Evolutionary conservation across 2,797 vertebrate species (phyloP), one percentile per base, ranked within the genome.

Genomic region (Chaetodon trifasciatus): DNA sequence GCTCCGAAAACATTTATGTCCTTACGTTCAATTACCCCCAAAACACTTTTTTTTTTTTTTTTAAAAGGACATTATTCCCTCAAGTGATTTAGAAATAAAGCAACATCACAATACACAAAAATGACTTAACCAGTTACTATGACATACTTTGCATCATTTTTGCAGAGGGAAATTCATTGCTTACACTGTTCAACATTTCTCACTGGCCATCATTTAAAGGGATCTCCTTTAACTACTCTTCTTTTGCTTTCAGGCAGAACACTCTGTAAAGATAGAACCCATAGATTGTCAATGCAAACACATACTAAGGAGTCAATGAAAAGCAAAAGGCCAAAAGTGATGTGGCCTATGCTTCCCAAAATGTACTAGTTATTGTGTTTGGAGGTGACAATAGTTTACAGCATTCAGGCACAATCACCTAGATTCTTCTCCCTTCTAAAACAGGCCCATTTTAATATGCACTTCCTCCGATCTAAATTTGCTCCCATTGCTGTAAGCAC

Each of bases 281-380:
- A 92, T 55, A 86, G 95, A 96, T 96, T 96, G 95, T 96, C 95
- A 86, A 92, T 82, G 95, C 94, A 88, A 93, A 94, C 83, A 75
- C 70, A 70, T 64, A 86, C 70, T 63, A 81, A 89, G 78, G 19
- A 85, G 62, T 77, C 52, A 74, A 15, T 12, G 69, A 78, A 78
- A 86, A 90, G 85, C 86, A 79, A 65, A 37, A 61, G 47, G 61
- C 79, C 73, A 71, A 40, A 81, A 68, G 10, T 21, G 19, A 75
- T 70, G 66, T 58, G 60, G 1, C 69, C 79, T 49, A 58, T 52
- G 46, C 82, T 85, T 86, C 71, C 85, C 60, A 55, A 56, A 79
- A 89, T 52, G 47, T 58, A 82, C 57, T 57, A 58, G 24, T 80
- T 77, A 28, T 47, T 76, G 56, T 82, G 83, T 86, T 83, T 79